Conservation (phyloP, 2,888 invertebrate genomes). For the Aethes cnicana region DNA sequence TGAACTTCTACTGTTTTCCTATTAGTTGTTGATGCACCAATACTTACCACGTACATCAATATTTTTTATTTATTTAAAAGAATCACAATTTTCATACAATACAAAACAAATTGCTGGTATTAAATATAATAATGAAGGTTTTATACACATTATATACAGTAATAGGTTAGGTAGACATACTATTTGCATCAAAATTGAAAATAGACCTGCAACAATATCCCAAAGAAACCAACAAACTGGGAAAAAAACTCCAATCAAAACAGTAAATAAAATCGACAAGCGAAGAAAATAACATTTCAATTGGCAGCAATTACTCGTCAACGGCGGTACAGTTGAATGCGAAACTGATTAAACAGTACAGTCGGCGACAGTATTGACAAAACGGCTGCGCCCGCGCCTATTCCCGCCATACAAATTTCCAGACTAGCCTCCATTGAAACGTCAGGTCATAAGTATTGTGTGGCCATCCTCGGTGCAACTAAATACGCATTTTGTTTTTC, state of each 20-base stretch:
- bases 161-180: no score
- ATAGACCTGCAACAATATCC: no score
- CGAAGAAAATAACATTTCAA: slow-evolving; percentile 66
- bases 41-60: no score
- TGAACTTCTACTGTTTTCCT: no score
- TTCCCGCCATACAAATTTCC: slow-evolving; percentile 72
- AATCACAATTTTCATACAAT: no score
- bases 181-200: not conserved
- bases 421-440: slow-evolving; percentile 73
- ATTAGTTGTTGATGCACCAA: no score
- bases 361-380: slow-evolving; percentile 75
- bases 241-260: slow-evolving; percentile 28
- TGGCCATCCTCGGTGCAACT: slow-evolving; percentile 46
- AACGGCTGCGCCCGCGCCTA: slow-evolving; percentile 67
- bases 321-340: slow-evolving; percentile 79
- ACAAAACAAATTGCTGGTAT: no score
- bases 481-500: slow-evolving; percentile 12
- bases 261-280: slow-evolving; percentile 36
- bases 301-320: slow-evolving; percentile 78
- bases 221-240: slow-evolving; percentile 1
- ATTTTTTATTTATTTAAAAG: no score
- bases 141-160: no score
- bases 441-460: slow-evolving; percentile 69
- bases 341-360: slow-evolving; percentile 74
- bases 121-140: no score